These are phyloP conservation scores for Caloenas nicobarica DNA, from an alignment of 2,113 vertebrate genomes.

Conservation along the genomic window DNA sequence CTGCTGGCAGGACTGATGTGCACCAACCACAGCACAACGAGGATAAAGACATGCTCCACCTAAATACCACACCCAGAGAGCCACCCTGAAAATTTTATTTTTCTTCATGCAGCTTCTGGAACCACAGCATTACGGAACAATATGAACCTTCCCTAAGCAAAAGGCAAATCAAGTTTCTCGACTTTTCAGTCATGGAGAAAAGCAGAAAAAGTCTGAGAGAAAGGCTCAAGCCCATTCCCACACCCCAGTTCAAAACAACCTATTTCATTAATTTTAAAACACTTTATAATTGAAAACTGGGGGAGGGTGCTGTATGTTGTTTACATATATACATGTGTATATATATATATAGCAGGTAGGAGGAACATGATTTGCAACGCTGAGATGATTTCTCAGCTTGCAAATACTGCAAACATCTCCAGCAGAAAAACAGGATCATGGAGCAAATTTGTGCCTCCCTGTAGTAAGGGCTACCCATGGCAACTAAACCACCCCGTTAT, in stretches of 20 bases:
- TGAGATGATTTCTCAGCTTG: not conserved
- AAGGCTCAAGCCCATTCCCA: not conserved
- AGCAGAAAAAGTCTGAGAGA: not conserved
- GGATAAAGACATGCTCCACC: not conserved
- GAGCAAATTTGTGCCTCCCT: not conserved
- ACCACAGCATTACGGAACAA: not conserved
- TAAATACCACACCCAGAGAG: not conserved
- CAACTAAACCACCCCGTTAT: not conserved
- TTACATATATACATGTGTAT: not conserved
- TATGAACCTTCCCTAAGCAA: not conserved
- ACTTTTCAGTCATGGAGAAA: not conserved
- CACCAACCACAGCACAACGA: not conserved
- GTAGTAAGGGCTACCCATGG: not conserved
- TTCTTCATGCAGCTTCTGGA: not conserved
- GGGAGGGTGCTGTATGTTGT: not conserved
- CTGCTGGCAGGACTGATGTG: not conserved
- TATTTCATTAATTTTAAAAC: not conserved
- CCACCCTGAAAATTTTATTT: not conserved
- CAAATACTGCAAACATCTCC: not conserved
- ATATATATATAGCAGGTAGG: not conserved
- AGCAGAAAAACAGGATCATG: not conserved
- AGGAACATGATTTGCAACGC: not conserved
- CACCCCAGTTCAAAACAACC: not conserved
- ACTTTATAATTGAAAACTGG: not conserved
- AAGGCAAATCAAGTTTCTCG: not conserved